phyloP scores from a whole-genome alignment of 2,113 vertebrate genomes.

The Cyanistes caeruleus region DNA sequence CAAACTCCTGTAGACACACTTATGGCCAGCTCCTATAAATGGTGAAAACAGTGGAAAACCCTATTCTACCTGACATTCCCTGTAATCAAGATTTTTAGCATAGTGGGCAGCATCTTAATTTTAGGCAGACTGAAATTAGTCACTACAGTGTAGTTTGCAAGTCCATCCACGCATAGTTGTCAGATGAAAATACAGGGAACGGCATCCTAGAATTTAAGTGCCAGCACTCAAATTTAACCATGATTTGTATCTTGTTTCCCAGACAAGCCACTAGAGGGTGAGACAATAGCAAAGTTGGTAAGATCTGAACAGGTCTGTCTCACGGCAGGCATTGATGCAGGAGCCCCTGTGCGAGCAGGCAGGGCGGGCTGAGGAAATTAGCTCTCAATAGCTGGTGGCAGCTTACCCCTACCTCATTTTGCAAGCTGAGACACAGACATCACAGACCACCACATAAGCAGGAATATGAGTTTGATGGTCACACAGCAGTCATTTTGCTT shows the following conservation, averaged over 20 bases:
- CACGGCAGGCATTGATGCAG: fast-evolving
- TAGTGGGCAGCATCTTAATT: background rate
- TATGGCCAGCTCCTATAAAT: background rate
- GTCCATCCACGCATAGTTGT: background rate
- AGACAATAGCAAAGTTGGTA: slow-evolving; percentile 29
- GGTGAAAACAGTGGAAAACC: background rate
- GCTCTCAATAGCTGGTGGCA: background rate
- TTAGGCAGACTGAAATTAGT: background rate
- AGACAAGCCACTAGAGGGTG: slow-evolving; percentile 61
- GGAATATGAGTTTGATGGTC: background rate
- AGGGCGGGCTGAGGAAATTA: background rate
- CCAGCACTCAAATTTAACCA: background rate
- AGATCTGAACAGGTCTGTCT: background rate
- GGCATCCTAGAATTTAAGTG: background rate
- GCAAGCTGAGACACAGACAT: background rate
- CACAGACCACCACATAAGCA: background rate
- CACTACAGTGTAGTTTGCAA: background rate
- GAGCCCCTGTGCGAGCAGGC: background rate
- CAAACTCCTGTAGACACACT: background rate
- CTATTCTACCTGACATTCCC: background rate
- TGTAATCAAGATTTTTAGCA: background rate
- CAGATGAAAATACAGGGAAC: background rate
- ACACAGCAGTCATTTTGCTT: background rate
- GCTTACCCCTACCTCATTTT: background rate
- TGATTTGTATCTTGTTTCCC: slow-evolving; percentile 21